Evolutionary conservation across 2,113 vertebrate species (phyloP).

Genomic region (Microcebus ravelobensis): DNA sequence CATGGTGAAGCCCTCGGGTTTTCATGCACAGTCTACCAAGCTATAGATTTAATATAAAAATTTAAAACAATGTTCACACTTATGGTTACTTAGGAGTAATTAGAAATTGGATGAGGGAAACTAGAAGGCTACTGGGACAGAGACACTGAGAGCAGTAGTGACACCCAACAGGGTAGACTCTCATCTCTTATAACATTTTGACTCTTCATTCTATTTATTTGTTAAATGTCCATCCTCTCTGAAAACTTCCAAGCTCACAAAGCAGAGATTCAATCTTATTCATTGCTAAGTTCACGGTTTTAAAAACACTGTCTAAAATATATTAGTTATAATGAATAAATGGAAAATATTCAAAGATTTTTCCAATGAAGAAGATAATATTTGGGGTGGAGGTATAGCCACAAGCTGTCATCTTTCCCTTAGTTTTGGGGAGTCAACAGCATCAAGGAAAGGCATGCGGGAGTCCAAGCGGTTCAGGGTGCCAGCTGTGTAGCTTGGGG

Average conservation of each 20-base stretch:
- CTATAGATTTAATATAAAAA: neutral
- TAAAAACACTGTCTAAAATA: neutral
- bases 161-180: neutral
- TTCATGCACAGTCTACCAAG: neutral
- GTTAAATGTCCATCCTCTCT: neutral
- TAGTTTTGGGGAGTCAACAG: neutral
- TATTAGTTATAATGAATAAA: neutral
- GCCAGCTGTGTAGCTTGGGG: neutral
- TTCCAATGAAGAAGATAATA: neutral
- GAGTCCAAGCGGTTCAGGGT: no score
- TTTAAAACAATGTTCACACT: neutral
- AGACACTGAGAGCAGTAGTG: neutral
- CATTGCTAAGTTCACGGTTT: neutral
- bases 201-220: neutral
- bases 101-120: neutral
- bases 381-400: neutral
- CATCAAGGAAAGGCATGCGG: no score
- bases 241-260: neutral
- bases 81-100: neutral
- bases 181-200: neutral
- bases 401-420: neutral
- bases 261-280: neutral
- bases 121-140: fast-evolving
- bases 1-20: neutral
- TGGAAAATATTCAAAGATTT: neutral